A percentile compares a stretch with the other conserved stretches of the same genome.
Conservation (phyloP, 2,113 vertebrate species). For the Tretioscincus oriximinensis region DNA sequence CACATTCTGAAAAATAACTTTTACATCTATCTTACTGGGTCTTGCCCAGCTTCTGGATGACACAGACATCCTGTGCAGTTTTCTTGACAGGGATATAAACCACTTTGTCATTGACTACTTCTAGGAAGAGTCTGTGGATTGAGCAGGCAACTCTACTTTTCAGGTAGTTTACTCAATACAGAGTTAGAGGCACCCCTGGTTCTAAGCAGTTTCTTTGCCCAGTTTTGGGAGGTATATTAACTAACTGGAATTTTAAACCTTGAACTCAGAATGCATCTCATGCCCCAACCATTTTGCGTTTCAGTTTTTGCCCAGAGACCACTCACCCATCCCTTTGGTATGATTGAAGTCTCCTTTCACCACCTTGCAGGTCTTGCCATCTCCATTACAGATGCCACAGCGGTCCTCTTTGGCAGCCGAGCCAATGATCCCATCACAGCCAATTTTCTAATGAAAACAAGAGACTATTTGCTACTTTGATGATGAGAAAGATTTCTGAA, state of each 20-base stretch:
- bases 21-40: too few species aligned
- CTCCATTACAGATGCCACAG: constrained; percentile 91
- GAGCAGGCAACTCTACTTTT: too few species aligned
- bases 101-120: too few species aligned
- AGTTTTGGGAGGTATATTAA: not conserved
- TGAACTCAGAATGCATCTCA: not conserved
- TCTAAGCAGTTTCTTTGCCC: not conserved
- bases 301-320: not conserved
- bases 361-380: constrained; percentile 91
- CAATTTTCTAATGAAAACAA: constrained; percentile 84
- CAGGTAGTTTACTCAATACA: not conserved
- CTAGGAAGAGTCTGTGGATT: too few species aligned
- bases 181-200: not conserved
- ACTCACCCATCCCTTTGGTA: constrained; percentile 91
- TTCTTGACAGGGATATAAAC: too few species aligned
- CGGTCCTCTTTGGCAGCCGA: constrained; percentile 91
- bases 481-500: constrained; percentile 39
- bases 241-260: not conserved
- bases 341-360: constrained; percentile 96
- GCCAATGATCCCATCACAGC: constrained; percentile 93
- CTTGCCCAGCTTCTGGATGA: too few species aligned
- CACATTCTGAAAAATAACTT: too few species aligned
- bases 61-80: too few species aligned
- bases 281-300: not conserved
- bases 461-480: constrained; percentile 57